Conservation (phyloP, 2,888 invertebrate species). For the Griposia aprilina region DNA sequence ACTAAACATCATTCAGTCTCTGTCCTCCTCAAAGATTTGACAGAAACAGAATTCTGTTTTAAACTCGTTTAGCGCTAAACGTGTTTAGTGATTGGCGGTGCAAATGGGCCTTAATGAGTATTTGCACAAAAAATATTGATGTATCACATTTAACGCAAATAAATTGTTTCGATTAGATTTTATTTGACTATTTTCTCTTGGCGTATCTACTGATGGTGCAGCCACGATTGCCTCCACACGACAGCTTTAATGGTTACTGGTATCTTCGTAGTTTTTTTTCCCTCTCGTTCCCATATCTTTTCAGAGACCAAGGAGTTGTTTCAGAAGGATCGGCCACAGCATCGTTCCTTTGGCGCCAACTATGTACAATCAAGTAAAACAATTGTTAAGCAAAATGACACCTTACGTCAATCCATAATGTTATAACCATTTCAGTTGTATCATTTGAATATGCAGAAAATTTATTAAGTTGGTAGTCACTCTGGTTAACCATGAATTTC, state of each 20-base stretch:
- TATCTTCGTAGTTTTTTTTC: neutral
- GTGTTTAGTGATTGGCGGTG: too few relatives aligned
- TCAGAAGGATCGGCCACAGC: neutral
- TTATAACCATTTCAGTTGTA: neutral
- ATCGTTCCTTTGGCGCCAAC: neutral
- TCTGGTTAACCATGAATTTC: neutral
- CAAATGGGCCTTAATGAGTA: neutral
- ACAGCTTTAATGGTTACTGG: neutral
- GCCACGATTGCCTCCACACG: neutral
- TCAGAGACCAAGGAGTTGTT: too few relatives aligned
- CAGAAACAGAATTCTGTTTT: too few relatives aligned
- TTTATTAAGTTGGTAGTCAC: neutral
- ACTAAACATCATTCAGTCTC: too few relatives aligned
- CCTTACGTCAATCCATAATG: neutral
- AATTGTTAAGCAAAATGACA: neutral
- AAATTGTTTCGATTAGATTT: neutral
- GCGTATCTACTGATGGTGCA: neutral
- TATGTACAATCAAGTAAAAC: neutral
- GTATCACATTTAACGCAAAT: neutral
- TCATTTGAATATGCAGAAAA: neutral
- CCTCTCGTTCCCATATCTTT: neutral
- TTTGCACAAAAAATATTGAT: neutral
- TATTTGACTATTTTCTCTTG: neutral
- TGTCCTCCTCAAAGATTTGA: too few relatives aligned
- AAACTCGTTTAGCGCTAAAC: too few relatives aligned